phyloP scores from a whole-genome alignment of 1,140 invertebrate species.

The Hormaphis cornu region DNA sequence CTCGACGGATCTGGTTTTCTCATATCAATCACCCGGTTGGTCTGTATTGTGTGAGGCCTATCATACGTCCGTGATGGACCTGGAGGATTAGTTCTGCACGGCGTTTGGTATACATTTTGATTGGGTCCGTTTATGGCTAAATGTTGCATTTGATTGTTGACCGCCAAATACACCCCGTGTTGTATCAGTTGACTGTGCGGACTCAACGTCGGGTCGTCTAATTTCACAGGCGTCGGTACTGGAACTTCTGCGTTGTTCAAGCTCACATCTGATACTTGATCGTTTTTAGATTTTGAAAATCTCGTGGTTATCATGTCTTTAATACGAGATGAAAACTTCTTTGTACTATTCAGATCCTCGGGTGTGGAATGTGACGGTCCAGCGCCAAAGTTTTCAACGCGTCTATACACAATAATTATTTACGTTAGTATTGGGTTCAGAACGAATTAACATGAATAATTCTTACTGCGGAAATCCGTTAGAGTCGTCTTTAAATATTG shows the following conservation, averaged over 20 bases:
- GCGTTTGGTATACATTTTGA: slow-evolving; percentile 24
- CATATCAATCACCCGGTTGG: slow-evolving; percentile 8
- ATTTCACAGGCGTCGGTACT: slow-evolving; percentile 8
- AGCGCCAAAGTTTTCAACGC: background rate
- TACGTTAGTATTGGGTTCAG: background rate
- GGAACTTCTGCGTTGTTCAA: slow-evolving; percentile 32
- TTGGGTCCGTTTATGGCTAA: background rate
- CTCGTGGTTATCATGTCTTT: slow-evolving; percentile 76
- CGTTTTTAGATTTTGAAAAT: slow-evolving; percentile 48
- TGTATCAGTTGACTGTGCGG: slow-evolving; percentile 39
- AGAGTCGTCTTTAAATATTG: slow-evolving; percentile 23
- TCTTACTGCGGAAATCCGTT: slow-evolving; percentile 22
- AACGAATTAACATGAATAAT: background rate
- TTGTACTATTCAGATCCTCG: slow-evolving; percentile 34
- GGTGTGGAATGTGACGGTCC: slow-evolving; percentile 38
- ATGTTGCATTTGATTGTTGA: slow-evolving; percentile 27
- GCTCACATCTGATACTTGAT: slow-evolving; percentile 18
- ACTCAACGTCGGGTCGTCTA: slow-evolving; percentile 31
- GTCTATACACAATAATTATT: slow-evolving; percentile 5
- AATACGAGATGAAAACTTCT: slow-evolving; percentile 47
- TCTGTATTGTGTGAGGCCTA: slow-evolving; percentile 19
- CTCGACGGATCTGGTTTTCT: background rate
- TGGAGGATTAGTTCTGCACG: background rate
- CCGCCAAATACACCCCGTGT: slow-evolving; percentile 38
- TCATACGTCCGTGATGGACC: slow-evolving; percentile 17